Evolutionary conservation across 2,113 vertebrate species (phyloP), one percentile per base, ranked within the genome.

Genomic region (Salvelinus sp.): DNA sequence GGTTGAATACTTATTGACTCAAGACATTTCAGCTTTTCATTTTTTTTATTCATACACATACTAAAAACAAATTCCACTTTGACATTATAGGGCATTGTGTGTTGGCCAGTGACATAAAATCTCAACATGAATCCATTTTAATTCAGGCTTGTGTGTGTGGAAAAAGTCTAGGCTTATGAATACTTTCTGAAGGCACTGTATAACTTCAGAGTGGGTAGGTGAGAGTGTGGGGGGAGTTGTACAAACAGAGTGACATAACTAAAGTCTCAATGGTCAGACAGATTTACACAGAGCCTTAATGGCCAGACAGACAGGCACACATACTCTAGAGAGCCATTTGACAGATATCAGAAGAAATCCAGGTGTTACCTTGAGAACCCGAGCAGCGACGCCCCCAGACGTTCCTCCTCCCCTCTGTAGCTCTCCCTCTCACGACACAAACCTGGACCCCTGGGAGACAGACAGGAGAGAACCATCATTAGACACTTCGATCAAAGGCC

Each of bases 401-500:
- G 77, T 73, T 69, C 80, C 70, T 25, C 73, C 72, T 70, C 48
- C 70, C 30, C 76, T 67, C 69, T 79, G 79, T 70, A 75, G 72
- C 73, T 70, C 74, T 47, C 75, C 79, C 76, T 64, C 28, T 79
- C 60, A 60, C 82, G 27, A 63, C 75, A 75, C 83, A 74, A 77
- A 87, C 83, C 80, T 89, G 85, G 82, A 82, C 79, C 80, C 81
- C 85, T 88, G 71, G 20, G 66, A 75, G 54, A 63, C 22, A 76
- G 1, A n/a, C 58, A 62, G 9, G 58, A 62, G 58, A 62, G 16
- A 20, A 16, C 54, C 54, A 22, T 62, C 58, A 62, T 62, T 23
- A 62, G 58, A 73, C 65, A 65, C 25, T 63, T 38, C 14, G 1
- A 58, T 38, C 22, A 68, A 28, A 60, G 38, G 16, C 27, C 16